Percentiles rank a stretch among this genome's conserved stretches.
phyloP scores from a whole-genome alignment of 2,797 vertebrate genomes.

The Phylloscopus collybita region DNA sequence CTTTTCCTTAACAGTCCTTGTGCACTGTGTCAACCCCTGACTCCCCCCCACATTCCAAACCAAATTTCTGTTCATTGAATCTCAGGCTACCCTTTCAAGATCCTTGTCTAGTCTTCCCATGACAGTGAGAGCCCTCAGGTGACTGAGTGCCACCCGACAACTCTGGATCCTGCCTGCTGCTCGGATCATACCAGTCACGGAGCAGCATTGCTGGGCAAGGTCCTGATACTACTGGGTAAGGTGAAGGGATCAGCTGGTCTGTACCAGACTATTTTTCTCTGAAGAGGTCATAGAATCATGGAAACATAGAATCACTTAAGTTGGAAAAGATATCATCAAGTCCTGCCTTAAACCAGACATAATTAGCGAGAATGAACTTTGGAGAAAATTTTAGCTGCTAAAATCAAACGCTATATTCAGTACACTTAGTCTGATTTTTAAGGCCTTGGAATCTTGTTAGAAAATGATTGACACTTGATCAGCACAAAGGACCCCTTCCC shows the following conservation, averaged over 20 bases:
- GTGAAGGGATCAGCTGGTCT: background rate
- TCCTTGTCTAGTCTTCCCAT: background rate
- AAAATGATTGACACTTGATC: background rate
- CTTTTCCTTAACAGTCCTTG: background rate
- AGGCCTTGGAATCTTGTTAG: background rate
- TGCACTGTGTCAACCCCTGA: background rate
- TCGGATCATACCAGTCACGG: background rate
- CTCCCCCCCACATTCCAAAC: fast-evolving
- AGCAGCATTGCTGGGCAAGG: background rate
- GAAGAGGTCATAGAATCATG: background rate
- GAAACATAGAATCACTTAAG: background rate
- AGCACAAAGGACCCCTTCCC: background rate
- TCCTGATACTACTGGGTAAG: background rate
- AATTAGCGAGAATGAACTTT: background rate
- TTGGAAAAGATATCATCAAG: background rate
- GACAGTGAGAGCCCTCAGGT: background rate
- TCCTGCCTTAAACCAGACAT: background rate
- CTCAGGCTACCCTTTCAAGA: background rate
- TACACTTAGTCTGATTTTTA: background rate
- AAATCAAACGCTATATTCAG: background rate
- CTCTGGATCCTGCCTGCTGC: background rate
- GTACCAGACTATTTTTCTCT: background rate
- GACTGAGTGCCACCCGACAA: background rate
- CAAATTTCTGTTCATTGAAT: background rate
- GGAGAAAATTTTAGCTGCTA: background rate